Evolutionary conservation across 2,888 invertebrate genomes (phyloP), one percentile per base, ranked within the genome.

Genomic region (Ypsolopha sequella): DNA sequence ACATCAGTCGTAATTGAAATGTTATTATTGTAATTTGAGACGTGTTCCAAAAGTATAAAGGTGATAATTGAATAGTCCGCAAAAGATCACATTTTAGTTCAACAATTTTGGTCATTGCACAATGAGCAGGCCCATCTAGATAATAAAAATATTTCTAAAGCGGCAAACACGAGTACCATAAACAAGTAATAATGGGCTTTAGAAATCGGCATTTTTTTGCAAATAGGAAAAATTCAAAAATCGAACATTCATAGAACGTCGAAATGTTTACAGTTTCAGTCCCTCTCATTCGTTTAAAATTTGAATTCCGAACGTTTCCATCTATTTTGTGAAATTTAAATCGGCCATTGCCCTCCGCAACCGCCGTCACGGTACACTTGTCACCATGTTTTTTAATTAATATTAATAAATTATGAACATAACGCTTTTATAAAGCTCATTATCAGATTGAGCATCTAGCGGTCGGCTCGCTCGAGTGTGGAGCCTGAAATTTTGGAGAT

Each of bases 361-460:
- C 36, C 6, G 38, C 49, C 66, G 80, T 68, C 78, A 70, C 72
- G 73, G 80, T 81, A 80, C 80, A 81, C 77, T 82, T 77, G 68
- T 60, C 65, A 52, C 57, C 59, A 62, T 69, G 70, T 76, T 80
- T 80, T 76, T 80, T 80, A 80, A 82, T 80, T 80, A 80, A 79
- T 78, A 78, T 76, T 73, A 70, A 76, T 73, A 71, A 76, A 65
- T 61, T 60, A 76, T 69, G 71, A 75, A 76, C 72, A 71, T 50
- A 51, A 50, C 36, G 52, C 52, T 50, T 41, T 53, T 47, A 44
- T 50, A 50, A 49, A 56, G 58, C 64, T 69, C 70, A 73, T 76
- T 75, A 76, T 75, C 76, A 66, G 66, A 64, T 70, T 67, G 58
- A 60, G 60, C 64, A 73, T 64, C 70, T 69, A 69, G 68, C 68